A percentile compares a stretch with the other conserved stretches of the same genome.
Evolutionary conservation across 2,113 vertebrate species (phyloP).

Genomic region (Anhinga rufa): DNA sequence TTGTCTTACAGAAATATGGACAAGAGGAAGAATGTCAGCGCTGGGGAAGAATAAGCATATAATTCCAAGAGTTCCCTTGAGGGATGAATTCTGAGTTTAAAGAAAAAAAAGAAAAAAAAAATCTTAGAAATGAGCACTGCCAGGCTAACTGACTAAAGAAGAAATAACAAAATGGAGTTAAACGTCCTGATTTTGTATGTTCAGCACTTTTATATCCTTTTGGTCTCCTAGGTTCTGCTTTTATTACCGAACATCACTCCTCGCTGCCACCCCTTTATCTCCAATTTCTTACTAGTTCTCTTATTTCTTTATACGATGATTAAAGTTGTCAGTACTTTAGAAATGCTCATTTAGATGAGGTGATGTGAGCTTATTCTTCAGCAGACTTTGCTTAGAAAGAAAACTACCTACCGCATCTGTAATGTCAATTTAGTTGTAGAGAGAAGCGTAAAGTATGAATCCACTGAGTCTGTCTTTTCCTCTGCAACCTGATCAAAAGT

Average conservation of each 20-base stretch:
- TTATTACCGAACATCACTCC: background rate
- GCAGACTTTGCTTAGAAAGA: background rate
- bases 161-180: background rate
- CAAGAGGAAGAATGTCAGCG: background rate
- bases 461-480: background rate
- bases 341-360: background rate
- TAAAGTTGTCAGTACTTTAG: background rate
- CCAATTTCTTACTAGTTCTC: background rate
- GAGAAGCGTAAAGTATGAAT: background rate
- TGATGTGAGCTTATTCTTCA: background rate
- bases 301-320: background rate
- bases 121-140: background rate
- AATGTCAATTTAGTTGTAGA: background rate
- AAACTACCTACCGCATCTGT: background rate
- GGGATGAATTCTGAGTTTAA: background rate
- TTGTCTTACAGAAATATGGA: background rate
- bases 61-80: background rate
- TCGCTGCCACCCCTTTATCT: background rate
- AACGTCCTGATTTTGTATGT: background rate
- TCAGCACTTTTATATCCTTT: background rate
- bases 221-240: background rate
- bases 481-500: background rate
- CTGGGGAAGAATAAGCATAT: background rate
- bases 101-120: background rate
- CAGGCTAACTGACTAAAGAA: background rate